Conservation (phyloP, 2,888 invertebrate species). For the Ellobium chinense region DNA sequence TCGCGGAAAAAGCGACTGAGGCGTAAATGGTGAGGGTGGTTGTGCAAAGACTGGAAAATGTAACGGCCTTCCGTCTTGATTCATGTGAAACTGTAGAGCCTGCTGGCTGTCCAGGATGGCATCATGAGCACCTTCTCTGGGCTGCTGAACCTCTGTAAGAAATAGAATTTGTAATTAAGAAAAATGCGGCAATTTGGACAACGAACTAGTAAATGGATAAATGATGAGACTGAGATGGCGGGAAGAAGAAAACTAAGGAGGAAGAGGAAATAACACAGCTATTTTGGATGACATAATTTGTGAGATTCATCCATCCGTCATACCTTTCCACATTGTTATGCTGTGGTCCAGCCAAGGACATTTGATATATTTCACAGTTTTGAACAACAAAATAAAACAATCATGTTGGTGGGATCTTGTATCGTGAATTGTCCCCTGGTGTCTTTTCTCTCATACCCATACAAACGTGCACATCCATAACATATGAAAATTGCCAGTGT, state of each 20-base stretch:
- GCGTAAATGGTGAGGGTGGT: neutral
- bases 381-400: no score
- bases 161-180: neutral
- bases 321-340: no score
- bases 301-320: no score
- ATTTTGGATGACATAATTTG: no score
- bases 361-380: no score
- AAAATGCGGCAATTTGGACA: neutral
- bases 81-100: neutral
- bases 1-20: neutral
- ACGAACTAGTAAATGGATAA: neutral
- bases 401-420: no score
- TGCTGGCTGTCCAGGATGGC: neutral
- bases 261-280: neutral
- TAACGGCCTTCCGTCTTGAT: neutral
- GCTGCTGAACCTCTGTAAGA: conserved; percentile 19
- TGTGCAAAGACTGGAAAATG: no score
- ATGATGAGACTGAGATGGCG: neutral
- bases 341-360: no score
- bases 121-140: neutral
- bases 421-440: no score
- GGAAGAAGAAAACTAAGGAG: neutral
- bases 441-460: no score
- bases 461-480: no score
- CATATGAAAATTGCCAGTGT: no score